Percentiles rank a stretch among this genome's conserved stretches.
Evolutionary conservation across 2,888 invertebrate species (phyloP).

Genomic region (Synergus umbraculus): DNA sequence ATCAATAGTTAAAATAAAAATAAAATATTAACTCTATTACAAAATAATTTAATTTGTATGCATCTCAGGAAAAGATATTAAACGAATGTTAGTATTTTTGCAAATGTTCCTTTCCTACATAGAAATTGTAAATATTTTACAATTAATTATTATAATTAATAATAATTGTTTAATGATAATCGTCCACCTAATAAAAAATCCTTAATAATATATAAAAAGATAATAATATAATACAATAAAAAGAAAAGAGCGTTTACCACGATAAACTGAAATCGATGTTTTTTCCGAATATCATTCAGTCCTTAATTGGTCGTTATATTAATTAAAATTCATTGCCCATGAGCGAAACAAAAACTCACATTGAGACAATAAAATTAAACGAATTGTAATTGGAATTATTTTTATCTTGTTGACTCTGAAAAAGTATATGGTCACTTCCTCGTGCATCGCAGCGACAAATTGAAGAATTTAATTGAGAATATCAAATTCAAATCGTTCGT

Average conservation of each 20-base stretch:
- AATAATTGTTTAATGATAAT: no score
- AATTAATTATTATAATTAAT: no score
- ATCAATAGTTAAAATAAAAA: not conserved
- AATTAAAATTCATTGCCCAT: slow-evolving; percentile 69
- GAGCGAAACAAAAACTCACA: slow-evolving; percentile 52
- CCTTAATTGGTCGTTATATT: slow-evolving; percentile 72
- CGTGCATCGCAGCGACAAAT: slow-evolving; percentile 18
- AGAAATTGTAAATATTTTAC: not conserved
- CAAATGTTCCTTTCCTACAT: not conserved
- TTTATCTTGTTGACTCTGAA: slow-evolving; percentile 16
- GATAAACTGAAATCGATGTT: slow-evolving; percentile 13
- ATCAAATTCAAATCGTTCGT: slow-evolving; percentile 4
- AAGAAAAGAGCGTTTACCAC: slow-evolving; percentile 7
- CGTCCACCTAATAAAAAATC: not conserved
- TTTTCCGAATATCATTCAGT: slow-evolving; percentile 37
- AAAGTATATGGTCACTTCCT: not conserved
- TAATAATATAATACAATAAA: not conserved
- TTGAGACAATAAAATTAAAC: slow-evolving; percentile 58
- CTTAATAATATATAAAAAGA: not conserved
- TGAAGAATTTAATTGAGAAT: slow-evolving; percentile 32
- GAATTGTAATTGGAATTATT: slow-evolving; percentile 45
- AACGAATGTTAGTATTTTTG: not conserved
- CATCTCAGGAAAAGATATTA: not conserved
- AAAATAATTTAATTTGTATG: not conserved
- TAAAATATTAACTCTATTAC: not conserved